phyloP scores from a whole-genome alignment of 2,113 vertebrate species.

The Cathartes aura region DNA sequence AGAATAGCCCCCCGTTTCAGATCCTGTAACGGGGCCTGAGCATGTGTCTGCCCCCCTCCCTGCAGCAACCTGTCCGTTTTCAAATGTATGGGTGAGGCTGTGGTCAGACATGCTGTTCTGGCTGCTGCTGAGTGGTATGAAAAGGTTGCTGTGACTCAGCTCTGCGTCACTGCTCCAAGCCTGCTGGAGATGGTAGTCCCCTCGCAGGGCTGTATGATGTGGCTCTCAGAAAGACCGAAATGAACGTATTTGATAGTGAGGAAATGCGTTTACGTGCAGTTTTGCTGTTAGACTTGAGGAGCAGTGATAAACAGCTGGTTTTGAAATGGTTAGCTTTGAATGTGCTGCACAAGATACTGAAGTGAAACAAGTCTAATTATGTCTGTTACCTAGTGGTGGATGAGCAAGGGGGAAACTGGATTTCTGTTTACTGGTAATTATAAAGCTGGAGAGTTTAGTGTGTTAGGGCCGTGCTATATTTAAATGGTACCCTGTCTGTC shows the following conservation, averaged over 20 bases:
- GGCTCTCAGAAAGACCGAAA: background rate
- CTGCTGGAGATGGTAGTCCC: background rate
- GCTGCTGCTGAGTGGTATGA: background rate
- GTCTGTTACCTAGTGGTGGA: background rate
- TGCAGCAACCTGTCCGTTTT: background rate
- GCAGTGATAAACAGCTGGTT: background rate
- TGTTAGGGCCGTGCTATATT: background rate
- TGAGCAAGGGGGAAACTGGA: background rate
- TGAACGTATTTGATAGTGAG: fast-evolving
- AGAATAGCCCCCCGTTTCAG: fast-evolving
- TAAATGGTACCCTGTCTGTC: background rate
- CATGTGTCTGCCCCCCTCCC: fast-evolving
- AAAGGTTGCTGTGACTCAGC: background rate
- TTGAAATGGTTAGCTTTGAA: background rate
- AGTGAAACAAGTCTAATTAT: background rate
- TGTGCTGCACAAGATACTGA: background rate
- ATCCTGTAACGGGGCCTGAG: background rate
- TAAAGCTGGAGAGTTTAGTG: background rate
- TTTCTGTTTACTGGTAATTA: background rate
- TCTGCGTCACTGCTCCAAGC: background rate
- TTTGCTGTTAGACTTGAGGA: background rate
- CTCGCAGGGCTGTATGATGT: fast-evolving
- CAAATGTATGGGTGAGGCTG: fast-evolving
- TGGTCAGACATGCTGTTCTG: background rate
- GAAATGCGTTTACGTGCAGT: fast-evolving